Evolutionary conservation across 1,140 invertebrate genomes (phyloP), one percentile per base, ranked within the genome.

Genomic region (Drosophila ercepeae): DNA sequence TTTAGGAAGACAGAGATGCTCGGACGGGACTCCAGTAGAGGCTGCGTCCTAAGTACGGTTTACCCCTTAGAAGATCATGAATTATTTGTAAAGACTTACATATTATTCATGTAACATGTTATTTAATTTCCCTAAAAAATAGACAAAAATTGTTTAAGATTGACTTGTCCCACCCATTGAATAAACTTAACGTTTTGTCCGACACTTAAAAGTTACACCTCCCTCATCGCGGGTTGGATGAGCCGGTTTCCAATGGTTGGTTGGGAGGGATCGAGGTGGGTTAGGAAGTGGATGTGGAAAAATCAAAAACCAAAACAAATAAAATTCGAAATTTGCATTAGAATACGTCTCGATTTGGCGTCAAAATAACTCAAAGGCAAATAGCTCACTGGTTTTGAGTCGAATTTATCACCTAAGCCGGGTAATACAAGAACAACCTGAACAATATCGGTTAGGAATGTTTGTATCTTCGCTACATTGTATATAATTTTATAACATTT

Each of bases 321-420:
- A 53, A 67, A 53, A 67, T 27, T 44, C 39, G 11, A 57, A 73
- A 81, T 79, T 81, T 60, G 77, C 76, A 79, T 79, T 45, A 71
- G 53, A 78, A 76, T 63, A 74, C 58, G 39, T 59, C 64, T 55
- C 23, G 34, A 16, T 18, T 78, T 77, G 53, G 45, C 68, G 75
- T 73, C 53, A 73, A 73, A 59, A 78, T 73, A 67, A 51, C 41
- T 78, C 70, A 75, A 49, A 8, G 16, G 57, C 44, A 49, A 63
- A 54, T 54, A 70, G 55, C 63, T 79, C 48, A 72, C 23, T 63
- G 52, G 64, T 63, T 75, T 69, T 59, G 19, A 58, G 65, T 51
- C 42, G 39, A 69, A 70, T 69, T 75, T 58, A 78, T 71, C 14
- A 51, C 68, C 67, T 14, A 11, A 23, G 16, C 6, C 8, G 13